Evolutionary conservation across 2,888 invertebrate genomes (phyloP).

Genomic region (Leucoptera coffeella): DNA sequence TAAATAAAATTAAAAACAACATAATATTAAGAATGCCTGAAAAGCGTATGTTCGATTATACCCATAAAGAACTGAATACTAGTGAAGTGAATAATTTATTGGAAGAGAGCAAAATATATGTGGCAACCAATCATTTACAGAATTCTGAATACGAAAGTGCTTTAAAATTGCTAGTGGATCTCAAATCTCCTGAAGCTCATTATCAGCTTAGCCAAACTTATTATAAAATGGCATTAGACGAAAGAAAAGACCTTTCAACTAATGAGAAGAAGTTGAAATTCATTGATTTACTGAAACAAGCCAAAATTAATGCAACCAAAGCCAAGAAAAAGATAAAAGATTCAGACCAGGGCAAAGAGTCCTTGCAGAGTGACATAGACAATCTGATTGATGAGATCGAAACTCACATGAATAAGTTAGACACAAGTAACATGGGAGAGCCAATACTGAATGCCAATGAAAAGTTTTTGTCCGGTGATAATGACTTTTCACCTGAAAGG

Average conservation of each 20-base stretch:
- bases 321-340: slow-evolving; percentile 55
- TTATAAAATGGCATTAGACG: slow-evolving; percentile 63
- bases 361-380: slow-evolving; percentile 58
- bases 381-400: slow-evolving; percentile 52
- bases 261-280: slow-evolving; percentile 57
- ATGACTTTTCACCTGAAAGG: slow-evolving; percentile 49
- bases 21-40: slow-evolving; percentile 49
- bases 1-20: slow-evolving; percentile 65
- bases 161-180: slow-evolving; percentile 60
- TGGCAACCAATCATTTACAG: slow-evolving; percentile 64
- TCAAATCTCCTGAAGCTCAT: slow-evolving; percentile 73
- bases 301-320: slow-evolving; percentile 67
- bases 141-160: slow-evolving; percentile 72
- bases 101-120: slow-evolving; percentile 70
- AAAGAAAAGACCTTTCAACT: slow-evolving; percentile 49
- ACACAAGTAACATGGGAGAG: slow-evolving; percentile 43
- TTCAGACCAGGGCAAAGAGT: slow-evolving; percentile 50
- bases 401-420: slow-evolving; percentile 47
- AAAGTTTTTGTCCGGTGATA: slow-evolving; percentile 54
- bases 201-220: slow-evolving; percentile 74
- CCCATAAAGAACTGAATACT: slow-evolving; percentile 41
- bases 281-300: slow-evolving; percentile 57
- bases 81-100: slow-evolving; percentile 48
- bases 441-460: slow-evolving; percentile 41
- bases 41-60: slow-evolving; percentile 61